Conservation (phyloP, 2,797 vertebrate genomes). For the Enteromius mattozi region DNA sequence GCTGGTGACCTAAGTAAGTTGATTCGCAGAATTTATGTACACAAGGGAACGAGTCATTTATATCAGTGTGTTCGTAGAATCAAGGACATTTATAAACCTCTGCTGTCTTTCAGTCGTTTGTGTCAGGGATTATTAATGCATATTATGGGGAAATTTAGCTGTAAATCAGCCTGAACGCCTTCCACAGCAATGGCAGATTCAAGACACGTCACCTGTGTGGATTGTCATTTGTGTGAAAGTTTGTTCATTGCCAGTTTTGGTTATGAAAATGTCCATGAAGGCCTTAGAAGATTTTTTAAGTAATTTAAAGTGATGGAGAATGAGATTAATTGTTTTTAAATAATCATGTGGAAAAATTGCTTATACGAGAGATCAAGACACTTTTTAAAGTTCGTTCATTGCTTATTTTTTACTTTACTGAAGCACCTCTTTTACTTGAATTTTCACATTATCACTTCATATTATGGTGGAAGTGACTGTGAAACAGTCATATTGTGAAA, state of each 20-base stretch:
- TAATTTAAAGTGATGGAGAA: background rate
- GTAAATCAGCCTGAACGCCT: background rate
- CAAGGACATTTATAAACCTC: constrained; percentile 19
- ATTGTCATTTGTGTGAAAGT: background rate
- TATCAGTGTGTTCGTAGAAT: background rate
- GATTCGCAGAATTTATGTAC: constrained; percentile 24
- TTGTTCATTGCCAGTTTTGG: constrained; percentile 35
- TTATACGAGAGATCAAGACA: background rate
- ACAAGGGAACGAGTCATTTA: constrained; percentile 4
- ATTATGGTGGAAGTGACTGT: background rate
- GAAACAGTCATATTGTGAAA: background rate
- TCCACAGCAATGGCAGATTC: background rate
- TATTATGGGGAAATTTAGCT: constrained; percentile 7
- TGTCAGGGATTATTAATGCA: constrained; percentile 22
- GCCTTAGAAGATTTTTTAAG: constrained; percentile 3
- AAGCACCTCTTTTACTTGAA: background rate
- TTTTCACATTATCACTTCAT: background rate
- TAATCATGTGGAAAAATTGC: background rate
- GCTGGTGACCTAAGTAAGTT: constrained; percentile 30
- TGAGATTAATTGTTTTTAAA: background rate
- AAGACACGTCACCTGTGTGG: background rate
- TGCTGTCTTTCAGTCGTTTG: constrained; percentile 3
- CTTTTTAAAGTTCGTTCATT: background rate
- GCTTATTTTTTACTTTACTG: background rate
- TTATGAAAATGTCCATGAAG: constrained; percentile 17